Percentiles rank a stretch among this genome's conserved stretches.
Evolutionary conservation across 2,113 vertebrate genomes (phyloP).

Genomic region (Bufo gargarizans): DNA sequence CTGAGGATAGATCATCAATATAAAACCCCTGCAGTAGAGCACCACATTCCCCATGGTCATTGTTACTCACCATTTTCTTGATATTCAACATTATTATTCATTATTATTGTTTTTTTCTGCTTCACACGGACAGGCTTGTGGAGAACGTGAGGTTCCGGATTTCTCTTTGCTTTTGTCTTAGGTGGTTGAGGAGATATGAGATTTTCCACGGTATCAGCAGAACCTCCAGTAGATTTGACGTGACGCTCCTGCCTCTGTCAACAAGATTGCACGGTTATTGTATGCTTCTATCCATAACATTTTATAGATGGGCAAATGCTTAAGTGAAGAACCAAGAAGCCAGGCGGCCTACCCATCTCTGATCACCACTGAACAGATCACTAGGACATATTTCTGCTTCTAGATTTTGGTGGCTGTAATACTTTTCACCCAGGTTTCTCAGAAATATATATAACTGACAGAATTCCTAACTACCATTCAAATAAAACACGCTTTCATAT

Average conservation of each 20-base stretch:
- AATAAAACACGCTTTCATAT: too few relatives aligned
- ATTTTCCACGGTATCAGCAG: slow-evolving; percentile 71
- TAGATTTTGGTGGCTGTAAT: too few relatives aligned
- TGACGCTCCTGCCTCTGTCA: slow-evolving; percentile 71
- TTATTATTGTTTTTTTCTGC: slow-evolving; percentile 72
- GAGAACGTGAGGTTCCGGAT: slow-evolving; percentile 68
- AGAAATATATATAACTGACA: too few relatives aligned
- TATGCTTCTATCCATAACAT: not conserved
- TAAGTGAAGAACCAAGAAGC: too few relatives aligned
- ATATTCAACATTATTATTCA: slow-evolving; percentile 63
- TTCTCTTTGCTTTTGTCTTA: slow-evolving; percentile 72
- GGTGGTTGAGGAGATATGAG: slow-evolving; percentile 73
- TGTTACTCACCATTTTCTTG: slow-evolving; percentile 73
- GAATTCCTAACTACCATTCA: too few relatives aligned
- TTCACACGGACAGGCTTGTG: slow-evolving; percentile 72
- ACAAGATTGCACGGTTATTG: not conserved
- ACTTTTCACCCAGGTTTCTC: too few relatives aligned
- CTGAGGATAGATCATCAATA: too few relatives aligned
- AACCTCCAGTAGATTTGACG: slow-evolving; percentile 74
- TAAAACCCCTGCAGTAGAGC: not conserved
- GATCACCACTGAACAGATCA: not conserved
- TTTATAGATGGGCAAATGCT: not conserved
- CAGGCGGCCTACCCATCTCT: too few relatives aligned
- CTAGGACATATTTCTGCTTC: not conserved
- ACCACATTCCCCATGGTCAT: not conserved